Base-by-base conservation (phyloP, 2,888 invertebrate genomes). In the Cheilosia pagana region DNA sequence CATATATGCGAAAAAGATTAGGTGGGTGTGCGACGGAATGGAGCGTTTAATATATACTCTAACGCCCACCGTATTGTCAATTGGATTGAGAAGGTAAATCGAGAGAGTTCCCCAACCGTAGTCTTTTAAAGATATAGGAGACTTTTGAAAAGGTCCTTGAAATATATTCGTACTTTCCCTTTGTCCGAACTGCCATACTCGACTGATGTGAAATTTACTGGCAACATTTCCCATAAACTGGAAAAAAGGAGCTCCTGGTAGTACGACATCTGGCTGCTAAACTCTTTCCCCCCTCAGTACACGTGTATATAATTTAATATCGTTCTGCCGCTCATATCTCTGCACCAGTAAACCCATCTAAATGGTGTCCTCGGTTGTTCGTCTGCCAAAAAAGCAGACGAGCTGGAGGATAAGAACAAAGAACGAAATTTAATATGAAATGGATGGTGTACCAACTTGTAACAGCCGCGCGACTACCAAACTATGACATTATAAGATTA, bases 281-380 rank as follows among this genome's bases (percentile, higher is more conserved):
- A 53, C 19, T 65, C 45, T 59, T 59, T 43, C 60, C 62, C 67
- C 72, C 25, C 50, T n/a, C 12, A 5, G 25, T 53, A 52, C 28
- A 35, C 74, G 70, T 83, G 74, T 79, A 65, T 70, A 78, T 74
- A 83, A 83, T 83, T 83, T 83, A 83, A 83, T 83, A 83, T 70
- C 74, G 43, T 74, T 74, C 50, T 43, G n/a, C n/a, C n/a, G n/a
- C 72, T 63, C 25, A 25, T 25, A 25, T 25, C 25, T 5, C 28
- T 60, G 62, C 62, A 77, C 67, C 52, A 68, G 25, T 59, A 43
- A 50, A 63, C 53, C 7, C 41, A 55, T 77, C 53, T 60, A 77
- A 72, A 71, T 67, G 76, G 71, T 67, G 60, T 76, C 60, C 45
- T 67, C 65, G 43, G 57, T 57, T 65, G 71, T 77, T 71, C 67